Evolutionary conservation across 2,797 vertebrate genomes (phyloP), one percentile per base, ranked within the genome.

Genomic region (Sandelia bainsii): DNA sequence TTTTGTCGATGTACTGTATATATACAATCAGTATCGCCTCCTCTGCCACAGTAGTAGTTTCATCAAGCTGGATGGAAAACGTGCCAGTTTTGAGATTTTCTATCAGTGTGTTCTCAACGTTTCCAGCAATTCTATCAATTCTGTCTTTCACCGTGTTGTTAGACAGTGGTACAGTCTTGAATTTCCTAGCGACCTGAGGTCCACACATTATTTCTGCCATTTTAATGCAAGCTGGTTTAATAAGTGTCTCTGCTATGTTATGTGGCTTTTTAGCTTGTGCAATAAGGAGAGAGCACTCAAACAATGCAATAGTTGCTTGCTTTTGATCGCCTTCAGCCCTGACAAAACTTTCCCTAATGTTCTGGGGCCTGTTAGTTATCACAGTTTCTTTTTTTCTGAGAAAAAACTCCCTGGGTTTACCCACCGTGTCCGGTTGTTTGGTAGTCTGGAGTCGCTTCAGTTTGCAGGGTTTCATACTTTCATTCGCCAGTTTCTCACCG

Each of bases 361-460:
- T 45, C 22, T 59, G 37, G 17, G 10, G 29, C n/a, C 25, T 69
- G 20, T 27, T 56, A 25, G 20, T 14, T 6, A 53, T 19, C 17
- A 63, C 34, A 53, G 40, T 16, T 53, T 61, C 19, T n/a, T 46
- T 76, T 57, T 70, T 53, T 46, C 23, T 11, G 23, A 61, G 20
- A 40, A 42, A 40, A 63, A 62, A 62, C 25, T 62, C 4, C 20
- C 44, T 40, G 22, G 13, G 22, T 69, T 62, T 14, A 58, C 59
- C 60, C 34, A 37, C n/a, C 13, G 6, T 51, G 16, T 58, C 44
- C 34, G 25, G 29, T 23, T 75, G 42, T 62, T 68, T 40, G 45
- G 13, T 51, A 19, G 14, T 16, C 16, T 61, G 32, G 42, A 40
- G 29, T 46, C 13, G 8, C 8, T 37, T 39, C 40, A 42, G 40